Conservation (phyloP, 2,113 vertebrate genomes). For the Corythornis madagascariensis region DNA sequence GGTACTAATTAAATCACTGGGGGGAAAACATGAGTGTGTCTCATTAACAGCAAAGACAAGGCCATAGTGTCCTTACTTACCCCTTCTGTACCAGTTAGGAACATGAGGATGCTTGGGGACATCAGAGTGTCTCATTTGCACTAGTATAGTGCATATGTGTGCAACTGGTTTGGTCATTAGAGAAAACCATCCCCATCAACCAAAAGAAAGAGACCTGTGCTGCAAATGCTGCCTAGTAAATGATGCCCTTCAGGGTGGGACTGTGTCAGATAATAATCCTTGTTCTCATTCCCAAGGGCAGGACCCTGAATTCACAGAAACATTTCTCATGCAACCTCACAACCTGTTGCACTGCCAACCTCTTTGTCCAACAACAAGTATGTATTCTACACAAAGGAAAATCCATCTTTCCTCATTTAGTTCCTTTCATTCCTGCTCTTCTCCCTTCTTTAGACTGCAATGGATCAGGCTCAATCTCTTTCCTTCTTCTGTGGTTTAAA, state of each 20-base stretch:
- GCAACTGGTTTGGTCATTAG: background rate
- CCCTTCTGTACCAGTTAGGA: background rate
- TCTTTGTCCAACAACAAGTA: background rate
- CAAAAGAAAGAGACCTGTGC: background rate
- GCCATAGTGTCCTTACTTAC: background rate
- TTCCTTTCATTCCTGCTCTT: background rate
- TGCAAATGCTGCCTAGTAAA: background rate
- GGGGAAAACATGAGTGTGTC: background rate
- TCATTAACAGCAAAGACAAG: background rate
- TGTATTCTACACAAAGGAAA: background rate
- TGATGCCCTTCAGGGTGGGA: background rate
- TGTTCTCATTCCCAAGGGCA: background rate
- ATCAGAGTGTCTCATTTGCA: background rate
- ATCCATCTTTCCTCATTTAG: background rate
- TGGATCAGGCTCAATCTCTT: background rate
- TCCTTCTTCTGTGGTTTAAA: background rate
- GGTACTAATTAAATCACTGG: background rate
- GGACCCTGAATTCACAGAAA: background rate
- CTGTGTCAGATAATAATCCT: background rate
- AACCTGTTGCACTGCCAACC: background rate
- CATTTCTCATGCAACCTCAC: background rate
- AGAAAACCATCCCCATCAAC: background rate
- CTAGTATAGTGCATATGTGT: rapidly evolving
- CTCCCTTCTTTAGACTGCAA: background rate
- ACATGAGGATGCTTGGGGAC: background rate